Base-by-base conservation (phyloP, 2,797 vertebrate species). In the Lagorchestes hirsutus region DNA sequence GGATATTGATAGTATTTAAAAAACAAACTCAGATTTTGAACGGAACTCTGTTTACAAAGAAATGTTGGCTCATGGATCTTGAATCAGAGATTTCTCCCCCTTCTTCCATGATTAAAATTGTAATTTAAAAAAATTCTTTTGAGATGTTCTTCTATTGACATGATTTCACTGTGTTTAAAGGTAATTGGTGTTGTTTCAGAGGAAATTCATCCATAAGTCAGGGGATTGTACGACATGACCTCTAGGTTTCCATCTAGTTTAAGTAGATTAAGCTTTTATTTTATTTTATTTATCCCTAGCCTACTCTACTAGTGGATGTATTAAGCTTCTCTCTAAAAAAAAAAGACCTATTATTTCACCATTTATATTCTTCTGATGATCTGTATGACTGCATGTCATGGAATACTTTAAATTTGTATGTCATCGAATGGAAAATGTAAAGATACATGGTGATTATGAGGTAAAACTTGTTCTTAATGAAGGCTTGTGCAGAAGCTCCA, bases 201-300 rank as follows among this genome's bases (percentile, higher is more conserved):
- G 74, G 22, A 8, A 82, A 40, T 82, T 24, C 9, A 46, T 46
- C 74, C n/a, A 46, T 27, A 46, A 82, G 2, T 46, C 40, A 82
- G 22, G n/a, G 40, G 18, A 82, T 46, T 24, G 0, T 24, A 27
- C 6, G 27, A 74, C 0, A 40, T 18, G 14, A 40, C 18, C 16
- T 74, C n/a, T 74, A 18, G 11, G 11, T 34, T 62, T 10, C 31
- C 29, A 34, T 34, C 11, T 62, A 31, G n/a, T 16, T 40, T 74
- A 29, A 74, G 46, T 46, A 46, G 8, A 8, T 82, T 9, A 46
- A 82, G 40, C n/a, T 11, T 6, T 52, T 52, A 52, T 52, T 96
- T 59, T 95, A 3, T 91, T 92, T 97, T 40, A 40, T 96, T 92
- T 90, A 93, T 27, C 55, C 6, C 31, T 40, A n/a, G 1, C 91